Percentiles rank a stretch among this genome's conserved stretches.
Conservation (phyloP, 92 coral and sea anemone species). For the Bergia sp. region DNA sequence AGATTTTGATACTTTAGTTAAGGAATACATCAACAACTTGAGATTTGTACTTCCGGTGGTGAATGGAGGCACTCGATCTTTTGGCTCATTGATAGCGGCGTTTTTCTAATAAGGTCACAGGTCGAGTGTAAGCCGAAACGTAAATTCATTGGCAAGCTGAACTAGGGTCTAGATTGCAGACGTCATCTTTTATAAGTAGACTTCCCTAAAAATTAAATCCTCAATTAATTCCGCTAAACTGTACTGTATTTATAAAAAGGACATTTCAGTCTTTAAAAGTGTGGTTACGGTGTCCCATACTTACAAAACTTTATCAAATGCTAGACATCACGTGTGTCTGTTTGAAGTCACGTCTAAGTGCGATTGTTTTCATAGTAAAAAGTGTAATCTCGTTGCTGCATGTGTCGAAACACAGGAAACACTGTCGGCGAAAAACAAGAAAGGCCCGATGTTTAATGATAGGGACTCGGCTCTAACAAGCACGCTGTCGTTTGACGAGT, state of each 20-base stretch:
- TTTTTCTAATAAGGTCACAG: constrained; percentile 17
- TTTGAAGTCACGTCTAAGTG: constrained; percentile 31
- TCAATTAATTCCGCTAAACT: not conserved
- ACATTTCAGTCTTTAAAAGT: not conserved
- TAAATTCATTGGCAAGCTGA: constrained; percentile 14
- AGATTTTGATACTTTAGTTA: constrained; percentile 28
- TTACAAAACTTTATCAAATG: not conserved
- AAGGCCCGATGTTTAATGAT: constrained; percentile 14
- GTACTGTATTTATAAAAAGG: too few species aligned
- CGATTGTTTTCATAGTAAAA: not conserved
- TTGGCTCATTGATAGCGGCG: constrained; percentile 22
- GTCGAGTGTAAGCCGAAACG: constrained; percentile 42
- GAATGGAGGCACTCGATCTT: constrained; percentile 21
- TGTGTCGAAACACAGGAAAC: constrained; percentile 43
- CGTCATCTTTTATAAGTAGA: not conserved
- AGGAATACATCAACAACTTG: constrained; percentile 30
- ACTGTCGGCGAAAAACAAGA: constrained; percentile 33
- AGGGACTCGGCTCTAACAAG: constrained; percentile 11
- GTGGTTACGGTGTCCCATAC: not conserved
- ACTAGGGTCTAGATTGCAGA: not conserved
- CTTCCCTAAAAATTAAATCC: not conserved
- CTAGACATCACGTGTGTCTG: constrained; percentile 12
- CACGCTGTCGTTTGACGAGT: constrained; percentile 10
- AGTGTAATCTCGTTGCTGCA: constrained; percentile 35
- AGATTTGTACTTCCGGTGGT: constrained; percentile 36